Conservation (phyloP, 2,113 vertebrate genomes). For the Mormyrus lacerda region DNA sequence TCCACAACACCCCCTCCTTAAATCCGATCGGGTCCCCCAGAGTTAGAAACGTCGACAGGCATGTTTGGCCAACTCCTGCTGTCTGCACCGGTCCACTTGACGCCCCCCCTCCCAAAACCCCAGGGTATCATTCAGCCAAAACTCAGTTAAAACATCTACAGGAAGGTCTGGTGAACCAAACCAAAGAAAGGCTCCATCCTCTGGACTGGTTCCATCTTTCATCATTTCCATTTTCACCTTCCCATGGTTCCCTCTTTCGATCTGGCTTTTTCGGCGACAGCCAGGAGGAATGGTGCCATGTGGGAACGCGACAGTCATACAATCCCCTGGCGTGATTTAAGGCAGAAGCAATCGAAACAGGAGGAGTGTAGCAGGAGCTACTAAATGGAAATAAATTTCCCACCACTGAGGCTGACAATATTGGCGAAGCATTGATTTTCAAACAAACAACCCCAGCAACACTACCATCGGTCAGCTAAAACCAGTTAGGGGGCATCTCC, state of each 20-base stretch:
- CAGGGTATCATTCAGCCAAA: background rate
- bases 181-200: background rate
- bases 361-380: background rate
- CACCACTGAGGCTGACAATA: background rate
- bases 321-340: background rate
- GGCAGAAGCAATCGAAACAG: background rate
- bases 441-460: background rate
- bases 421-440: background rate
- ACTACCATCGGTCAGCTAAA: background rate
- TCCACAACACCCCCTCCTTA: slow-evolving; percentile 26
- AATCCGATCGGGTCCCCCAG: slow-evolving; percentile 40
- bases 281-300: background rate
- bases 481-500: background rate
- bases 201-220: background rate
- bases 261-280: background rate
- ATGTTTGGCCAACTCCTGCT: slow-evolving; percentile 15
- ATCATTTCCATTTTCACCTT: background rate
- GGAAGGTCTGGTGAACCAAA: no score
- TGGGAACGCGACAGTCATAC: background rate
- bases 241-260: background rate
- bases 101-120: background rate
- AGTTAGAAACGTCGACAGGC: slow-evolving; percentile 9
- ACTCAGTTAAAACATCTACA: background rate
- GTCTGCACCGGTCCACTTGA: background rate
- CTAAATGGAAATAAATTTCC: slow-evolving; percentile 10